Base-by-base conservation (phyloP, 2,113 vertebrate species). In the Rhinoderma darwinii region DNA sequence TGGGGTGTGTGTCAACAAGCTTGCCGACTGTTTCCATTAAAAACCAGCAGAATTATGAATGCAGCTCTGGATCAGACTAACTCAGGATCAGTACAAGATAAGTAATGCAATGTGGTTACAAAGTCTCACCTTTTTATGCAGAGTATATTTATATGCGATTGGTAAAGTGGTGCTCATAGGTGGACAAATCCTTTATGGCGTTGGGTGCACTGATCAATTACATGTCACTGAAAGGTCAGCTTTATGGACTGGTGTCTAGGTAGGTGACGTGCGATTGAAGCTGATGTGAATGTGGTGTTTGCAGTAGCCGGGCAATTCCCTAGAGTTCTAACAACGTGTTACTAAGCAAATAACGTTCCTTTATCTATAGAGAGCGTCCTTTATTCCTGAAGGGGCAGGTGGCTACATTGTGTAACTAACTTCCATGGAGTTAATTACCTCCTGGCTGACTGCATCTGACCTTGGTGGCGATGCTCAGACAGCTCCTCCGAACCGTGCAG, bases 371-470 rank as follows among this genome's bases (percentile, higher is more conserved):
- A 86, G 83, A 76, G 10, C 86, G 87, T 8, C 83, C 77, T 88
- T 79, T 89, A 63, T 56, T 47, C 77, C 51, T 0, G 0, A 86
- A 91, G 8, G 90, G 91, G 88, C 86, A 90, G 88, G 79, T 90
- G 84, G 89, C 75, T 90, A 27, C 61, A 86, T 86, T 80, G 88
- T 82, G 88, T 84, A 90, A 90, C 84, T 78, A 83, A 22, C 66
- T 81, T 78, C 87, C 80, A 59, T 88, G 70, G 82, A 90, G 84
- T 37, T 89, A 89, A 89, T 84, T 63, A 70, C 81, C 87, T 44
- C 22, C 89, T 2, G 90, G 84, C 82, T 91, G 89, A 89, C 90
- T 92, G 89, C 89, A 78, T 91, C 86, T 92, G 90, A 91, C 89
- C 91, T 91, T 84, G 78, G 84, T 76, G 70, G 81, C 88, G 89